phyloP scores from a whole-genome alignment of 2,113 vertebrate species.

The Sylvicapra grimmia region DNA sequence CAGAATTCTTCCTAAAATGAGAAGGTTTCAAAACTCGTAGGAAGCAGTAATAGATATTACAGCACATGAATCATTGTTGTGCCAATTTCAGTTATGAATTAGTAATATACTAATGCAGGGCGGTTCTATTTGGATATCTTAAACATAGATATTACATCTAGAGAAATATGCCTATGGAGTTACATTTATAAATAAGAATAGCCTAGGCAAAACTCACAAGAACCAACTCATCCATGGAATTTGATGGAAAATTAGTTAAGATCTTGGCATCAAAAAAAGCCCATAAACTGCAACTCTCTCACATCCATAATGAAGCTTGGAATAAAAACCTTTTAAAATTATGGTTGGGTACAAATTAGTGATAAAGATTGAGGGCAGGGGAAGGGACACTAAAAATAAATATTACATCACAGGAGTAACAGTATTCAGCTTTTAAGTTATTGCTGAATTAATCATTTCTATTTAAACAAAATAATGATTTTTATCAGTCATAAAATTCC shows the following conservation, averaged over 20 bases:
- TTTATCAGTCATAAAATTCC: neutral
- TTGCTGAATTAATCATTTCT: neutral
- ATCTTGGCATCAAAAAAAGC: neutral
- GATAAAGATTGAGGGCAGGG: neutral
- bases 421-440: neutral
- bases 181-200: neutral
- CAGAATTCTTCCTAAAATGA: slow-evolving; percentile 13
- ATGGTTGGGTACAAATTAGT: neutral
- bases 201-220: neutral
- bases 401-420: neutral
- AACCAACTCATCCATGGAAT: neutral
- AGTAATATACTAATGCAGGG: neutral
- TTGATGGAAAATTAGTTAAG: neutral
- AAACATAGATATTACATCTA: neutral
- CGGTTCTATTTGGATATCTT: neutral
- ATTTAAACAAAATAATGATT: neutral
- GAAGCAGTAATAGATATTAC: neutral
- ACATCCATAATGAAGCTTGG: neutral
- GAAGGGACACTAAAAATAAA: neutral
- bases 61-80: neutral
- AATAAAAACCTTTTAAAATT: slow-evolving; percentile 7
- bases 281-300: neutral
- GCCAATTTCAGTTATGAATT: neutral
- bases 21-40: neutral
- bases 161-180: neutral